These are phyloP conservation scores for Oryzias woworae DNA, from an alignment of 2,113 vertebrate genomes.

Conservation along the genomic window DNA sequence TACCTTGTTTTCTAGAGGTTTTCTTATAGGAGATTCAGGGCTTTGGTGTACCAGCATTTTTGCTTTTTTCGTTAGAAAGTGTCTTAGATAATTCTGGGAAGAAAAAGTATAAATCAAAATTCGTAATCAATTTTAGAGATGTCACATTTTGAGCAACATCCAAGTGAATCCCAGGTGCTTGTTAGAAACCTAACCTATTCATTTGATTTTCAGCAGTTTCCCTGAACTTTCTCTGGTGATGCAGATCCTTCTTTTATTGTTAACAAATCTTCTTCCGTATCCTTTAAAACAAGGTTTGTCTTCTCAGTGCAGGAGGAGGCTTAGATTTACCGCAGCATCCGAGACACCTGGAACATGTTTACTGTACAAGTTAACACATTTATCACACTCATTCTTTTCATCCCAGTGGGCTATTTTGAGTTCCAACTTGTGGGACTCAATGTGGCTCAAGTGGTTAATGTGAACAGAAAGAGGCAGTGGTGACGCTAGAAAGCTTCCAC, in stretches of 20 bases:
- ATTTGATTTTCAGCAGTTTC: too few relatives aligned
- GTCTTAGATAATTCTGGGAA: too few relatives aligned
- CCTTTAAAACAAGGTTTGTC: background rate
- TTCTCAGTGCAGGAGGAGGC: background rate
- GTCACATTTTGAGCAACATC: too few relatives aligned
- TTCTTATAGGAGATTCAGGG: too few relatives aligned
- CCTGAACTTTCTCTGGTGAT: too few relatives aligned
- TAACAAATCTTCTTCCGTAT: background rate
- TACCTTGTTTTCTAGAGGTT: too few relatives aligned
- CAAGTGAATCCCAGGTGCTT: too few relatives aligned
- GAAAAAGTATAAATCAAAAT: too few relatives aligned
- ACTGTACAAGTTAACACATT: slow-evolving; percentile 4
- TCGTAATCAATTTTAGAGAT: too few relatives aligned
- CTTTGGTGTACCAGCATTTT: too few relatives aligned
- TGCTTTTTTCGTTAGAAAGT: too few relatives aligned
- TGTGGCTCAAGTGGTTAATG: background rate
- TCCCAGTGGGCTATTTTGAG: slow-evolving; percentile 3
- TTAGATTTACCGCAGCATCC: background rate
- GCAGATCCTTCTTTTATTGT: background rate
- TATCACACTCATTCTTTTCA: background rate
- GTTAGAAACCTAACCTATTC: too few relatives aligned
- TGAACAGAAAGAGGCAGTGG: slow-evolving; percentile 1
- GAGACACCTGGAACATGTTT: background rate
- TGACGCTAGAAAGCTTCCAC: slow-evolving; percentile 1
- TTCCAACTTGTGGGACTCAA: background rate